Base-by-base conservation (phyloP, 2,113 vertebrate genomes). In the Thamnophis sirtalis region DNA sequence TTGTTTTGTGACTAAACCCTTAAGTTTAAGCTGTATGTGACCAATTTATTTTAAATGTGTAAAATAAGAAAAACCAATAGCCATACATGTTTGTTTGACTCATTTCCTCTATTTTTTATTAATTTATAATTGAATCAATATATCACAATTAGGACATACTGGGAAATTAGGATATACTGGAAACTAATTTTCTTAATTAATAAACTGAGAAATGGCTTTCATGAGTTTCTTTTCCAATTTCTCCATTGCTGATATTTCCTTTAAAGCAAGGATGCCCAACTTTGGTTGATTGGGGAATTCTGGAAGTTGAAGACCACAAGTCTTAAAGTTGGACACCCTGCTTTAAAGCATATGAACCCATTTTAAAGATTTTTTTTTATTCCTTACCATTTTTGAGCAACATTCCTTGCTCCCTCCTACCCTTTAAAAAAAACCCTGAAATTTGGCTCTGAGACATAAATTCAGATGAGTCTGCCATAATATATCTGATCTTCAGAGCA, bases 1-100 rank as follows among this genome's bases (percentile, higher is more conserved):
- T 63, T 86, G 6, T 56, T 19, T 13, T 92, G 87, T 84, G 28
- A 88, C 24, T n/a, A 84, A 84, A 89, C 33, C n/a, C 10, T 9
- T 17, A 43, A 13, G 17, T 88, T 54, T 68, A 58, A 50, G 63
- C 48, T 24, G 9, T 48, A 21, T 43, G 24, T 94, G 92, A 90
- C 92, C 92, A 94, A 87, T 89, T 87, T 19, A 80, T 92, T 94
- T 96, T 89, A 50, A 94, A 92, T 93, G 55, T 94, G 89, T 93
- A 92, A 91, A 91, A 86, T 33, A 51, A 89, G 11, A 68, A 68
- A 68, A 68, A 13, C 10, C 26, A 68, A 68, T n/a, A 68, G 26
- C 28, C 28, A 68, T n/a, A n/a, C n/a, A 63, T 28, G n/a, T n/a
- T 68, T n/a, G 60, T n/a, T n/a, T 68, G 60, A 68, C 1, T n/a